These are phyloP conservation scores for Poecilobothrus nobilitatus DNA, from an alignment of 2,888 invertebrate species.

Conservation along the genomic window DNA sequence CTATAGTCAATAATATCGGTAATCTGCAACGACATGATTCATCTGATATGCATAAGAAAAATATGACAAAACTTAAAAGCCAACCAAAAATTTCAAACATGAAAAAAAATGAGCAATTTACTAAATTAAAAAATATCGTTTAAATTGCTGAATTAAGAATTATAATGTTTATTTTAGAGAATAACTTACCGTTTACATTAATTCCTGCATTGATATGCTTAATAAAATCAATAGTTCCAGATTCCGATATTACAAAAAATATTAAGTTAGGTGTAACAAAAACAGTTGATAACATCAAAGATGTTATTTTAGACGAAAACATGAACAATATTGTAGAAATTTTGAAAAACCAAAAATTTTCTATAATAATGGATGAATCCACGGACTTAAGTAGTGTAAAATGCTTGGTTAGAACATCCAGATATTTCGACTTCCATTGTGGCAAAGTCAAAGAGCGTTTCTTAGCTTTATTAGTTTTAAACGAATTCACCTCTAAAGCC, in stretches of 20 bases:
- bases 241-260: conserved; percentile 3
- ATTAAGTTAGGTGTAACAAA: no score
- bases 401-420: conserved; percentile 16
- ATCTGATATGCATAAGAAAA: no score
- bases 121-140: no score
- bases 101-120: no score
- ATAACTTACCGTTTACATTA: conserved; percentile 12
- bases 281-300: no score
- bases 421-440: conserved; percentile 18
- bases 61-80: no score
- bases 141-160: background rate
- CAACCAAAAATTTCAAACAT: no score
- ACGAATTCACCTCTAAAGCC: conserved; percentile 10
- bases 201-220: conserved; percentile 10
- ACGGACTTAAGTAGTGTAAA: conserved; percentile 18
- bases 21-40: no score
- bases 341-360: conserved; percentile 16
- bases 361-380: conserved; percentile 17
- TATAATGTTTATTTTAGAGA: conserved; percentile 10
- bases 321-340: no score
- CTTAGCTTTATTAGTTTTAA: conserved; percentile 14
- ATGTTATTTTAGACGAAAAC: no score
- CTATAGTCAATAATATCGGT: no score
- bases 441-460: conserved; percentile 17
- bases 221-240: conserved; percentile 10